Base-by-base conservation (phyloP, 2,888 invertebrate species). In the Drosophila suboccidentalis region DNA sequence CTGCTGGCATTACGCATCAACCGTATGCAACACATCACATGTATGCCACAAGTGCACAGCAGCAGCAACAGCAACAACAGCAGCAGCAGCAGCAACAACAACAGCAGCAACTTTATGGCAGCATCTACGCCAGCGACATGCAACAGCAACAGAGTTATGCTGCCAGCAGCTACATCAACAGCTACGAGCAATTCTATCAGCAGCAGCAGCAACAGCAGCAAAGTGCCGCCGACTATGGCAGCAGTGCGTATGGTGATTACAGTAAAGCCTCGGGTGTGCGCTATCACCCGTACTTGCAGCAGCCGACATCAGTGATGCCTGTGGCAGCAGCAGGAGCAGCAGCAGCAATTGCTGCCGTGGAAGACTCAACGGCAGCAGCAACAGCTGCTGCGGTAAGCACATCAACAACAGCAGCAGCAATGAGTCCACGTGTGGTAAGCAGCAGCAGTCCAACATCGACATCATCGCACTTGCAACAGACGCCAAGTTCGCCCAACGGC, bases 81-180 rank as follows among this genome's bases (percentile, higher is more conserved):
- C 95, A 95, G 5, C 95, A 95, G 4, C 80, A 75, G 5, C 95
- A 95, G 22, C 66, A 60, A 13, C 64, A 47, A 9, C 79, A 78
- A 47, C 95, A 95, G 8, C 82, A 84, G 53, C 83, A 84, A n/a
- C 59, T 87, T 9, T 87, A 84, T 54, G 73, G 87, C 71, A 50
- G 80, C 10, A 65, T 89, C 19, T 90, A 89, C 26, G 77, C 79
- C 22, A 74, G 76, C 29, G 86, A 89, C 17, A 70, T 84, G 13
- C 88, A 82, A 41, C 83, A 77, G 39, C 71, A 77, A 47, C 71
- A 76, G 34, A 54, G 76, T 61, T 78, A 89, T 51, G 82, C 87
- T 1, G 73, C 81, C 54, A 83, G 89, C 36, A 86, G 90, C 50
- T 93, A 93, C 69, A 82, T 92, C 55, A 90, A 92, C 64, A 90